Evolutionary conservation across 2,888 invertebrate species (phyloP), one percentile per base, ranked within the genome.

Genomic region (Baronia brevicornis): DNA sequence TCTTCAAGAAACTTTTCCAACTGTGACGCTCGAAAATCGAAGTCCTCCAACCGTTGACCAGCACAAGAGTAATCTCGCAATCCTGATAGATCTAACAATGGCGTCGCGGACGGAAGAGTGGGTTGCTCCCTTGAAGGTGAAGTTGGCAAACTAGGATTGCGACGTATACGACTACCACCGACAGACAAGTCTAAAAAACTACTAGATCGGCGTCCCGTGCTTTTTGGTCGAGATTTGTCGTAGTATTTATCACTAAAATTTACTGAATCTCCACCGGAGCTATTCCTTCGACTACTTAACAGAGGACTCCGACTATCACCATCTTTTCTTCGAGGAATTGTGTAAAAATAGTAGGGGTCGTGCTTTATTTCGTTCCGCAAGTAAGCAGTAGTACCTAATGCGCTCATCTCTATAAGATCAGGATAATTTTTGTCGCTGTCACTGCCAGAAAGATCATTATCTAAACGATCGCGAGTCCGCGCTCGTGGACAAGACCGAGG

Each of bases 21-120:
- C 59, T 93, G 92, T 7, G 92, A 91, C 0, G 93, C 91, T 60
- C 92, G 90, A 54, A 92, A 92, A 57, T 93, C 92, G 63, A 90
- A 92, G 24, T 88, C 86, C 37, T 86, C 86, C 38, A 79, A 64
- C 1, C 86, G 77, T 36, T 70, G 78, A 11, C 71, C 72, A 3
- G 72, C 61, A 9, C 73, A 72, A 7, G 84, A 74, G 40, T 82
- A 77, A 39, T 80, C 73, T 36, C 87, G 84, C 19, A 89, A 72
- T 27, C 86, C 85, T 8, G 86, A 84, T 23, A 89, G 70, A 58
- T 89, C 88, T 25, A 90, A 67, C 22, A 90, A 75, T 1, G 89
- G 89, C 11, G 90, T 90, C 25, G 88, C 87, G 48, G 84, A 84
- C 51, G 80, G 78, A 43, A 79, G 74, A 4, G 72, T 57, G 1